phyloP scores from a whole-genome alignment of 2,113 vertebrate species.

The Nettapus auritus region DNA sequence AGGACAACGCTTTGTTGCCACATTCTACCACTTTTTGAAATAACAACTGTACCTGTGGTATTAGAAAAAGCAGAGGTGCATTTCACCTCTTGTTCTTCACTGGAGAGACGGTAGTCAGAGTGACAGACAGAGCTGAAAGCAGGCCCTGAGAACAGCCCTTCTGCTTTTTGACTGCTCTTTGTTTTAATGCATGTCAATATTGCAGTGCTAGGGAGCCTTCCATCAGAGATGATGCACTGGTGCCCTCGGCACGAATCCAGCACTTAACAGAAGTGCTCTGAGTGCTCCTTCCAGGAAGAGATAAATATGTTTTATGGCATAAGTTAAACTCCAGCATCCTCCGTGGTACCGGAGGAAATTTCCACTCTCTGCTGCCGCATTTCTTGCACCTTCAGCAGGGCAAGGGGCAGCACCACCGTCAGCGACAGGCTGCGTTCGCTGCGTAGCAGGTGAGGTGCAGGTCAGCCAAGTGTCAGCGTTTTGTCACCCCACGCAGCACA shows the following conservation, averaged over 20 bases:
- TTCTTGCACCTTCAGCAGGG: neutral
- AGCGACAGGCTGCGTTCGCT: neutral
- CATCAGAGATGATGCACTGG: neutral
- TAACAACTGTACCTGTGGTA: neutral
- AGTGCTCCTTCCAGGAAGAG: slow-evolving; percentile 47
- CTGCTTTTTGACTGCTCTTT: slow-evolving; percentile 7
- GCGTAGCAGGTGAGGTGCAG: neutral
- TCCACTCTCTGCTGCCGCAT: neutral
- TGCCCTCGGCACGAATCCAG: slow-evolving; percentile 20
- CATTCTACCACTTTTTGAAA: neutral
- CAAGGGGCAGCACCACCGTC: neutral
- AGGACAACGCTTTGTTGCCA: neutral
- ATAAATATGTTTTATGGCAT: slow-evolving; percentile 42
- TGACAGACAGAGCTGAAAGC: slow-evolving; percentile 8
- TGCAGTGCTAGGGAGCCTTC: slow-evolving; percentile 19
- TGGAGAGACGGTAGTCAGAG: neutral
- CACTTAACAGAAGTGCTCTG: slow-evolving; percentile 1
- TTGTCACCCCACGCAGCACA: neutral
- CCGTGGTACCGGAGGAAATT: neutral
- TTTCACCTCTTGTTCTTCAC: neutral
- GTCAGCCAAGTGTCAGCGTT: neutral
- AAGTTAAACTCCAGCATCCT: neutral
- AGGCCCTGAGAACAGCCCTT: neutral
- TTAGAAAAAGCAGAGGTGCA: neutral
- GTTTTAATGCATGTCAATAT: neutral